Conservation (phyloP, 2,888 invertebrate genomes). For the Chrysina gloriosa region DNA sequence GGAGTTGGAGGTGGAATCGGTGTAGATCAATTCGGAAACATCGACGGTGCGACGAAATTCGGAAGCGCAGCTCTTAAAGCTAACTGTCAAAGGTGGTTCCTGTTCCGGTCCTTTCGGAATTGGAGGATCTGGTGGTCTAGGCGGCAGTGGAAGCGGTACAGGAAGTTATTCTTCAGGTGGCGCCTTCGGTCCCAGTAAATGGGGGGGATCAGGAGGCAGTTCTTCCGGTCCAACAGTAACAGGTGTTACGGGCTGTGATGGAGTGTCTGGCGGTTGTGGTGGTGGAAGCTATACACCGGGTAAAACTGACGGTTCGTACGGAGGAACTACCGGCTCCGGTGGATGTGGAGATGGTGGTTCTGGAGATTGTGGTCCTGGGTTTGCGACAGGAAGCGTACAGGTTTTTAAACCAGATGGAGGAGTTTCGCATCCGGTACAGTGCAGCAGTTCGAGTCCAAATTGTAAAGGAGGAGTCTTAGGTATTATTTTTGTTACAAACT, state of each 20-base stretch:
- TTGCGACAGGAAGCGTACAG: slow-evolving; percentile 23
- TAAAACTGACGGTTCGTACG: background rate
- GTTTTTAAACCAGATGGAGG: slow-evolving; percentile 32
- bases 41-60: slow-evolving; percentile 27
- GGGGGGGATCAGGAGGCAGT: slow-evolving; percentile 5
- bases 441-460: background rate
- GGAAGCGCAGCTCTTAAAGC: slow-evolving; percentile 39
- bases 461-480: slow-evolving; percentile 2
- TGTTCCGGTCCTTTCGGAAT: slow-evolving; percentile 1
- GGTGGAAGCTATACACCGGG: background rate
- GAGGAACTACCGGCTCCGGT: background rate
- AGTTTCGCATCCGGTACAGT: background rate
- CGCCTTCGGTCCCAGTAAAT: slow-evolving; percentile 2
- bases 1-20: slow-evolving; percentile 39
- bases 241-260: slow-evolving; percentile 9
- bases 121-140: background rate
- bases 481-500: background rate
- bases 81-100: slow-evolving; percentile 17
- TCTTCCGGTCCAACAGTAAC: slow-evolving; percentile 9
- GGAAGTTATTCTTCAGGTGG: background rate
- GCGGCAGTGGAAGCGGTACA: background rate
- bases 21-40: slow-evolving; percentile 22
- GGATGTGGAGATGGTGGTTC: background rate
- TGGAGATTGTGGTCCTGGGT: slow-evolving; percentile 15
- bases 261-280: slow-evolving; percentile 6